Evolutionary conservation across 2,113 vertebrate species (phyloP).

Genomic region (Syrrhaptes paradoxus): DNA sequence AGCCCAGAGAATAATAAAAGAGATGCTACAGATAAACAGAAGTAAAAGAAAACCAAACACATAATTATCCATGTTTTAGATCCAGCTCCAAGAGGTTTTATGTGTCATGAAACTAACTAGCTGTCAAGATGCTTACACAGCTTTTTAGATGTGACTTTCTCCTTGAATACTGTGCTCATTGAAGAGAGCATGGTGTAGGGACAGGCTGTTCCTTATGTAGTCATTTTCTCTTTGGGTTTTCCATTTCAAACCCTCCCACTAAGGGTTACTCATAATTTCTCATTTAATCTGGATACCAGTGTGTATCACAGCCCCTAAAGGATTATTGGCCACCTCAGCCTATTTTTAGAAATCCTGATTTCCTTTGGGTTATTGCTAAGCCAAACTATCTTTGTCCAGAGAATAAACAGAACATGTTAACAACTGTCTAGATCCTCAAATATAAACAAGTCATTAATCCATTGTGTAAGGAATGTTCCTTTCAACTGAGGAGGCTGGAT

Average conservation of each 20-base stretch:
- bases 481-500: slow-evolving; percentile 9
- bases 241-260: neutral
- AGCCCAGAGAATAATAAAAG: slow-evolving; percentile 1
- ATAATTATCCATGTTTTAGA: slow-evolving; percentile 27
- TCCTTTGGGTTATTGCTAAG: neutral
- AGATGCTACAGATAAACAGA: slow-evolving; percentile 29
- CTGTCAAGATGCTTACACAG: slow-evolving; percentile 34
- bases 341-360: slow-evolving; percentile 23
- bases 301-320: neutral
- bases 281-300: neutral
- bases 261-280: neutral
- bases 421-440: neutral
- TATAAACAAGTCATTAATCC: slow-evolving; percentile 12
- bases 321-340: slow-evolving; percentile 1
- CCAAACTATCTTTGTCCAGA: neutral
- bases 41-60: slow-evolving; percentile 9
- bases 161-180: neutral
- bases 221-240: neutral
- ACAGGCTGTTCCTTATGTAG: neutral
- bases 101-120: slow-evolving; percentile 42
- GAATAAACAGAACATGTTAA: slow-evolving; percentile 24
- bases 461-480: slow-evolving; percentile 8
- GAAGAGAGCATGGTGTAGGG: neutral
- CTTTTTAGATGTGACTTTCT: neutral
- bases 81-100: slow-evolving; percentile 34